A percentile compares a stretch with the other conserved stretches of the same genome.
Evolutionary conservation across 2,113 vertebrate genomes (phyloP).

Genomic region (Epinephelus fuscoguttatus): DNA sequence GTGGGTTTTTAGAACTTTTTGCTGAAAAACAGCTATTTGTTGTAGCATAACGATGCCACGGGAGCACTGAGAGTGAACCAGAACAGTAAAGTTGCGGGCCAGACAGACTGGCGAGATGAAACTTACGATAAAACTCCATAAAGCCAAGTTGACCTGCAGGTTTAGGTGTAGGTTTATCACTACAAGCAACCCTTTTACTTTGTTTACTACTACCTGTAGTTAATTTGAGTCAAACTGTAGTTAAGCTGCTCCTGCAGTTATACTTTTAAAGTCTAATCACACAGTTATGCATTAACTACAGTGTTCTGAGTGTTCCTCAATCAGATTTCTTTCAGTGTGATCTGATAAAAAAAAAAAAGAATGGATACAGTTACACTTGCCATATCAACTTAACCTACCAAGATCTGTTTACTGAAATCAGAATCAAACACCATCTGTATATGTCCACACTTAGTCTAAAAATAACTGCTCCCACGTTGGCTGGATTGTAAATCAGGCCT

Average conservation of each 20-base stretch:
- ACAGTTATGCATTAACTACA: not conserved
- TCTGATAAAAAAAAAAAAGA: not conserved
- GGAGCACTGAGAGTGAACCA: too few species aligned
- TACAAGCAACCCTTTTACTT: not conserved
- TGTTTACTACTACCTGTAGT: not conserved
- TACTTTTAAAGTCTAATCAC: too few species aligned
- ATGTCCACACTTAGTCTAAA: slow-evolving; percentile 16
- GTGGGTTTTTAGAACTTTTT: not conserved
- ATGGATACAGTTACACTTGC: not conserved
- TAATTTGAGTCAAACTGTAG: not conserved
- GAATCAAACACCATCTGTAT: slow-evolving; percentile 38
- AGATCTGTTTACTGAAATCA: slow-evolving; percentile 33
- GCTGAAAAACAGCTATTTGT: too few species aligned
- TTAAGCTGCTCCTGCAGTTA: not conserved
- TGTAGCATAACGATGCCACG: too few species aligned
- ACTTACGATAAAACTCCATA: not conserved
- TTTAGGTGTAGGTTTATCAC: not conserved
- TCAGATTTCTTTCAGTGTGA: not conserved
- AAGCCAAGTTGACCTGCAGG: not conserved
- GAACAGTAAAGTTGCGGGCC: too few species aligned
- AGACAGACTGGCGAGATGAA: not conserved
- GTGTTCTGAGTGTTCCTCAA: not conserved
- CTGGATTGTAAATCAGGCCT: not conserved
- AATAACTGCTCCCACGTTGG: slow-evolving; percentile 22
- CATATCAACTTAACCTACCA: not conserved